Conservation (phyloP, 2,888 invertebrate genomes). For the Mythimna lalbum region DNA sequence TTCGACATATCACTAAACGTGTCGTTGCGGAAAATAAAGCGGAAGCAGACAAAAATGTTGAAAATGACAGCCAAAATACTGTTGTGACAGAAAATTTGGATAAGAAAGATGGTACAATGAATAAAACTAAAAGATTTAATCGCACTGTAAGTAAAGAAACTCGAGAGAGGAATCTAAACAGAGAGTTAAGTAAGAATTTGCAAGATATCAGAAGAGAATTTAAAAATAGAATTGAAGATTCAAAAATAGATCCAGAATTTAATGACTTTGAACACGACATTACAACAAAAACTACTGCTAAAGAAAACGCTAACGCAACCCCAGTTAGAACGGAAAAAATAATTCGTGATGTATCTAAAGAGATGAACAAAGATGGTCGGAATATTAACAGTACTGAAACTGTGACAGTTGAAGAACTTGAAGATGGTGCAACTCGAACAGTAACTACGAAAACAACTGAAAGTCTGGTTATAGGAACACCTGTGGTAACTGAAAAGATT, state of each 20-base stretch:
- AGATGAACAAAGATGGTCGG: conserved; percentile 28
- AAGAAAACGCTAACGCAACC: conserved; percentile 8
- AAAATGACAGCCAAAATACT: conserved; percentile 1
- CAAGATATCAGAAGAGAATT: conserved; percentile 26
- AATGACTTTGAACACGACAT: conserved; percentile 8
- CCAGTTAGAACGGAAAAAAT: conserved; percentile 30
- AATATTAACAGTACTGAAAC: conserved; percentile 27
- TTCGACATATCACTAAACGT: conserved; percentile 34
- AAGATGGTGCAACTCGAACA: conserved; percentile 36
- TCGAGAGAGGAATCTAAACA: conserved; percentile 43
- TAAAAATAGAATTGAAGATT: conserved; percentile 26
- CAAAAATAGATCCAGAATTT: conserved; percentile 19
- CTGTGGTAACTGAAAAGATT: conserved; percentile 32
- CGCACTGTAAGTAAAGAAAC: conserved; percentile 56
- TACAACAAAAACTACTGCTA: conserved; percentile 15
- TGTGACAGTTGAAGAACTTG: conserved; percentile 21
- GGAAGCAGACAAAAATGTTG: conserved; percentile 10
- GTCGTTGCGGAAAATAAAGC: conserved; percentile 22
- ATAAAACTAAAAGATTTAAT: conserved; percentile 58
- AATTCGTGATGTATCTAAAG: conserved; percentile 19
- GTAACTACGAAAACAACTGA: conserved; percentile 47
- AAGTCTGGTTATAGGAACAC: conserved; percentile 26
- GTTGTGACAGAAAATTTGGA: conserved; percentile 18
- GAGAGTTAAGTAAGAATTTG: conserved; percentile 35
- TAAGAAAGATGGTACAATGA: conserved; percentile 43